phyloP scores from a whole-genome alignment of 2,888 invertebrate genomes.

The Monochamus alternatus region DNA sequence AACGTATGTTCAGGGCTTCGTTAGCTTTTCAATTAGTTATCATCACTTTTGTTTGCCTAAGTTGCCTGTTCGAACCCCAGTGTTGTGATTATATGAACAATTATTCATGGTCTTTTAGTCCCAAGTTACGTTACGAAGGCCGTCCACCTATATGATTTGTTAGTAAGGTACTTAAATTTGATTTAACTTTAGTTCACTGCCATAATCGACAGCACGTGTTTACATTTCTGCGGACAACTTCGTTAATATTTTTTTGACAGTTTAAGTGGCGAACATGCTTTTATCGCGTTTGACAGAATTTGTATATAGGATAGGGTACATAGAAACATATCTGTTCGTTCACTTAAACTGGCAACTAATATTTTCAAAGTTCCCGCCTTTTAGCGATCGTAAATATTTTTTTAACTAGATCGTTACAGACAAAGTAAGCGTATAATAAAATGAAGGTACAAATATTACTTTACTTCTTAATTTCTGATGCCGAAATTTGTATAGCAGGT shows the following conservation, averaged over 20 bases:
- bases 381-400: neutral
- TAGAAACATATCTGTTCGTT: constrained; percentile 26
- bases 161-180: constrained; percentile 21
- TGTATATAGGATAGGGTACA: constrained; percentile 6
- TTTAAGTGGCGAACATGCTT: neutral
- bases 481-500: constrained; percentile 2
- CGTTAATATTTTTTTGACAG: constrained; percentile 24
- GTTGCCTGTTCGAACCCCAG: constrained; percentile 83
- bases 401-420: neutral
- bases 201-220: constrained; percentile 18
- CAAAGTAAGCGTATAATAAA: neutral
- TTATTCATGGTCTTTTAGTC: constrained; percentile 83
- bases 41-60: constrained; percentile 81
- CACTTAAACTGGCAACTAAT: constrained; percentile 3
- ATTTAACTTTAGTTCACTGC: constrained; percentile 29
- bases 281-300: neutral
- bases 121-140: constrained; percentile 86
- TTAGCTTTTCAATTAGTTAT: constrained; percentile 84
- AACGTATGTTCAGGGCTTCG: constrained; percentile 82
- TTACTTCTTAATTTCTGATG: constrained; percentile 14
- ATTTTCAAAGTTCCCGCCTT: constrained; percentile 19
- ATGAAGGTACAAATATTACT: constrained; percentile 19
- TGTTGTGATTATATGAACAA: constrained; percentile 88
- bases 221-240: neutral
- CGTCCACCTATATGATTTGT: constrained; percentile 83